Conservation (phyloP, 2,888 invertebrate genomes). For the Peribatodes rhomboidaria region DNA sequence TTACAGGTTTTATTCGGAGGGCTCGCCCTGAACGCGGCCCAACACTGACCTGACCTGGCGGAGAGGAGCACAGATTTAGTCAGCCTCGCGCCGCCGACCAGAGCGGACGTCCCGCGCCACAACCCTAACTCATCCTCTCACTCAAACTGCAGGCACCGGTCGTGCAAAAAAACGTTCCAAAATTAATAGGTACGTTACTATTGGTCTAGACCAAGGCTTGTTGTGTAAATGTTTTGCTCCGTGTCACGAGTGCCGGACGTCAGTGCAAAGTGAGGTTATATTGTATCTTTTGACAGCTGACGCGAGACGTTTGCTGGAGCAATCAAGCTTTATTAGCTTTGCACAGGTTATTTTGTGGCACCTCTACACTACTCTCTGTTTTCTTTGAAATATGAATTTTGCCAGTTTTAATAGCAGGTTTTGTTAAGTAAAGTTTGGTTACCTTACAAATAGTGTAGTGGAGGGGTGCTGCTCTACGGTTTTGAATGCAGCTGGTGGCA, state of each 20-base stretch:
- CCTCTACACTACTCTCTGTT: not conserved
- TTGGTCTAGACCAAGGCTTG: slow-evolving; percentile 16
- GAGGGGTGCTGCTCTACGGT: too few species aligned
- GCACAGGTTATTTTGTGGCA: slow-evolving; percentile 18
- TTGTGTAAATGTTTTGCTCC: slow-evolving; percentile 27
- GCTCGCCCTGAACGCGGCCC: slow-evolving; percentile 62
- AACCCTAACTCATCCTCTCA: slow-evolving; percentile 47
- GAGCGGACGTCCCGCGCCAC: slow-evolving; percentile 66
- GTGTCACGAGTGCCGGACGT: slow-evolving; percentile 32
- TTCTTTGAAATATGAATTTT: not conserved
- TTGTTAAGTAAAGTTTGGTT: not conserved
- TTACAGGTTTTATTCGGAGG: slow-evolving; percentile 60
- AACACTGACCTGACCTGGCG: slow-evolving; percentile 81
- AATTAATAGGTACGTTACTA: slow-evolving; percentile 43
- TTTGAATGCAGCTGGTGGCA: too few species aligned
- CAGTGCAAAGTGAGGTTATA: slow-evolving; percentile 40
- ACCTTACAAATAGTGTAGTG: too few species aligned
- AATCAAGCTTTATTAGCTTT: slow-evolving; percentile 27
- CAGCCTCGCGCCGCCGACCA: slow-evolving; percentile 77
- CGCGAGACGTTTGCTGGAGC: slow-evolving; percentile 30
- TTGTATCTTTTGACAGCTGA: slow-evolving; percentile 43
- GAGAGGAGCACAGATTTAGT: slow-evolving; percentile 83
- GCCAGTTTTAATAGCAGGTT: not conserved
- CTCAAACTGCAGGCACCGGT: slow-evolving; percentile 53
- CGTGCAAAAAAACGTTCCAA: slow-evolving; percentile 62